Base-by-base conservation (phyloP, 2,888 invertebrate species). In the Falcaria lacertinaria region DNA sequence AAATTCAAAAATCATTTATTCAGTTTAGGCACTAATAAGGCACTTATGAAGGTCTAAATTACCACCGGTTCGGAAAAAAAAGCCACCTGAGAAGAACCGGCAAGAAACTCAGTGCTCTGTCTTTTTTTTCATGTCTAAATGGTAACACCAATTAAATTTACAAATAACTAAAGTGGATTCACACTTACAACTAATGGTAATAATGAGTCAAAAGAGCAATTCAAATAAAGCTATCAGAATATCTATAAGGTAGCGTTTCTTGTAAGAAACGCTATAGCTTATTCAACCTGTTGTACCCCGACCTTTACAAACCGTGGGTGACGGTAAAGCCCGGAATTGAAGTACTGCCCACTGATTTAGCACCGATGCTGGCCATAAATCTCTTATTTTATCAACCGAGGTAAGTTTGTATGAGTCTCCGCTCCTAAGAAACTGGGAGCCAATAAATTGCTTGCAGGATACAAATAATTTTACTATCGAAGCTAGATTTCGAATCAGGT, bases 361-460 rank as follows among this genome's bases (percentile, higher is more conserved):
- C 45, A 45, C 17, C 44, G n/a, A 28, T n/a, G 15, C 22, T 35
- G 39, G 25, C 47, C 41, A 50, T 57, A 57, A 57, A 57, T 57
- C 54, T 43, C 7, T 7, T 44, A 48, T 50, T 52, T 57, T 57
- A 57, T 57, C 56, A 43, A 37, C 35, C 28, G 36, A 38, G 48
- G 50, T 44, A 46, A 41, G 35, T 36, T 15, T 40, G 35, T 11
- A 28, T 7, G 28, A 3, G 3, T 28, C 6, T 0, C 19, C 3
- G 28, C 7, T 5, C 3, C 28, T 28, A 28, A 2, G 28, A 28
- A 28, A 28, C 19, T 19, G 19, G 19, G 19, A 19, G 19, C 28
- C 28, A 28, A 28, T 28, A 28, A 28, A 28, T 28, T 28, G 8
- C 28, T 28, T 1, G 28, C 28, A 3, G 11, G 28, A 11, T 11